A percentile compares a stretch with the other conserved stretches of the same genome.
Evolutionary conservation across 2,797 vertebrate genomes (phyloP).

Genomic region (Sciurus carolinensis): DNA sequence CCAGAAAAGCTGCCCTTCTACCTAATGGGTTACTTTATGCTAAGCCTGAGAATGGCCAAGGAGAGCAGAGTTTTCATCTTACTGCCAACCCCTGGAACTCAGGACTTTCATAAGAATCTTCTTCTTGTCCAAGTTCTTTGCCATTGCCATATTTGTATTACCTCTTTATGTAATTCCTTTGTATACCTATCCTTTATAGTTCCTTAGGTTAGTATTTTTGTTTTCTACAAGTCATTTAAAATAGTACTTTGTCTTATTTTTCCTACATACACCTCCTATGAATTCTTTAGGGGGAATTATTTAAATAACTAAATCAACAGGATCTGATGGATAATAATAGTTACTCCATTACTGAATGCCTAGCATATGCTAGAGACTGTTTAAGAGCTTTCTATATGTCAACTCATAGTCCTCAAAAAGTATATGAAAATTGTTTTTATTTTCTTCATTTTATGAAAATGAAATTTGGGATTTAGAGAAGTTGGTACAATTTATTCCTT

Average conservation of each 20-base stretch:
- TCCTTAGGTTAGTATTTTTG: neutral
- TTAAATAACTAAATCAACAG: neutral
- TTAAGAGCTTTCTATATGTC: neutral
- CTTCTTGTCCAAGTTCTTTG: neutral
- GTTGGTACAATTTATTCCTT: neutral
- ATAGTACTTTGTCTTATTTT: neutral
- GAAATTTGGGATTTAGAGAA: slow-evolving; percentile 33
- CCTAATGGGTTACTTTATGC: neutral
- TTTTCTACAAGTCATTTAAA: slow-evolving; percentile 52
- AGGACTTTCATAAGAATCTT: neutral
- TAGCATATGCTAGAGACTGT: neutral
- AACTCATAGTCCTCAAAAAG: neutral
- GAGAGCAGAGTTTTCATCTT: neutral
- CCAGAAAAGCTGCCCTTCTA: neutral
- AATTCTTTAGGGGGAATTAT: slow-evolving; percentile 40
- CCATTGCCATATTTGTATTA: neutral
- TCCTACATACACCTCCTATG: neutral
- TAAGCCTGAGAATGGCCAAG: neutral
- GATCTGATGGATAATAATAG: slow-evolving; percentile 5
- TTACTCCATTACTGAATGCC: neutral
- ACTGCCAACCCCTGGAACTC: neutral
- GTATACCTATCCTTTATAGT: neutral
- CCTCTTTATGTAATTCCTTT: neutral
- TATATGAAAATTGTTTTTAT: neutral
- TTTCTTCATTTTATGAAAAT: slow-evolving; percentile 35